Percentiles rank a stretch among this genome's conserved stretches.
phyloP scores from a whole-genome alignment of 2,113 vertebrate genomes.

The Sclerurus mexicanus region DNA sequence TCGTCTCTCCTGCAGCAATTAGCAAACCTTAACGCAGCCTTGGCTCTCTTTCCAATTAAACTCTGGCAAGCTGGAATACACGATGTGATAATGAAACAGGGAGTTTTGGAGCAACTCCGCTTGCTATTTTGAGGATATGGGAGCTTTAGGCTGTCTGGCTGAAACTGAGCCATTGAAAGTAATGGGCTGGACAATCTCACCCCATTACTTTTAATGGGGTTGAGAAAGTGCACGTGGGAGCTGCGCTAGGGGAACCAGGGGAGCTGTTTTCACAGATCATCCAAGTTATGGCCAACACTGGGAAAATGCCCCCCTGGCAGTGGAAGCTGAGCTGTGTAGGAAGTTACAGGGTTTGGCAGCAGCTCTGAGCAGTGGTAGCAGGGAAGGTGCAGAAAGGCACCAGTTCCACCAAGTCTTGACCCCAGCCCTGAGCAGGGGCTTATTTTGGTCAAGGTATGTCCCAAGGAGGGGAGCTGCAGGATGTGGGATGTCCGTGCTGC shows the following conservation, averaged over 20 bases:
- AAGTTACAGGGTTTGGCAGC: background rate
- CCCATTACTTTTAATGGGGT: conserved; percentile 63
- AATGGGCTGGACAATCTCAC: conserved; percentile 63
- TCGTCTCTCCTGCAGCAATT: conserved; percentile 26
- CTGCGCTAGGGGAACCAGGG: background rate
- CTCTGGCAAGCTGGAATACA: background rate
- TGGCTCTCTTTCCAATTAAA: conserved; percentile 29
- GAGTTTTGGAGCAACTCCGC: background rate
- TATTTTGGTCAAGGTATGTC: fast-evolving
- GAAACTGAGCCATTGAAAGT: conserved; percentile 23
- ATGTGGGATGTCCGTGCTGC: background rate
- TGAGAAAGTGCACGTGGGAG: background rate
- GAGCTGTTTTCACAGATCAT: background rate
- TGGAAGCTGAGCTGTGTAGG: background rate
- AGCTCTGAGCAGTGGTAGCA: background rate
- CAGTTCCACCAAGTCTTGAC: background rate
- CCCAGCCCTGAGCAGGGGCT: background rate
- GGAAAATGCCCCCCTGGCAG: background rate
- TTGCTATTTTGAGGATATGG: background rate
- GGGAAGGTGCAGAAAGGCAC: background rate
- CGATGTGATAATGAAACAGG: conserved; percentile 5
- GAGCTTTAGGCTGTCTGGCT: conserved; percentile 39
- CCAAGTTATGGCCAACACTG: background rate
- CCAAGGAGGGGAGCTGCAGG: background rate
- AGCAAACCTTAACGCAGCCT: background rate